A percentile compares a stretch with the other conserved stretches of the same genome.
Evolutionary conservation across 2,797 vertebrate genomes (phyloP).

Genomic region (Spheniscus humboldti): DNA sequence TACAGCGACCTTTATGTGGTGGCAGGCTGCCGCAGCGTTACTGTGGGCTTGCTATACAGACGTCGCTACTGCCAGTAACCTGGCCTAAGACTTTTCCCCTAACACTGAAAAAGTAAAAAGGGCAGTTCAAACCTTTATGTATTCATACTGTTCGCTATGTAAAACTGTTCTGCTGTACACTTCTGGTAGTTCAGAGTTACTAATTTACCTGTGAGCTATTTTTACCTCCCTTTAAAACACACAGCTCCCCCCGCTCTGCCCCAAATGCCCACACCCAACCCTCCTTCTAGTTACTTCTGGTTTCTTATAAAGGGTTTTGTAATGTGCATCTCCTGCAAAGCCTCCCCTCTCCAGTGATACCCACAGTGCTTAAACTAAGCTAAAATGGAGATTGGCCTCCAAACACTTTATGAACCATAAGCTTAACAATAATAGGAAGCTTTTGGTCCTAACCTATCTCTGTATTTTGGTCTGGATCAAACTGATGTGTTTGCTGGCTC

Average conservation of each 20-base stretch:
- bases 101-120: not conserved
- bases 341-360: not conserved
- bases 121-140: not conserved
- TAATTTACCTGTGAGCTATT: constrained; percentile 41
- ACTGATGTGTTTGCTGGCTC: not conserved
- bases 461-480: not conserved
- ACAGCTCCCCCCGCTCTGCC: not conserved
- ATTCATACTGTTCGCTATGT: fast-evolving
- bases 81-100: not conserved
- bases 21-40: not conserved
- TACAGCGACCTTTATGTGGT: not conserved
- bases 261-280: not conserved
- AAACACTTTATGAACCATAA: not conserved
- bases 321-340: not conserved
- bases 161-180: not conserved
- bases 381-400: not conserved
- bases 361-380: not conserved
- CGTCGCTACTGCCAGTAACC: not conserved
- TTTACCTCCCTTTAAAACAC: constrained; percentile 45
- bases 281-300: constrained; percentile 16
- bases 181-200: constrained; percentile 1
- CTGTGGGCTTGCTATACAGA: not conserved
- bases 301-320: not conserved
- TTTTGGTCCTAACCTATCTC: not conserved
- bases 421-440: not conserved